phyloP scores from a whole-genome alignment of 2,888 invertebrate genomes.

The Monochamus alternatus region DNA sequence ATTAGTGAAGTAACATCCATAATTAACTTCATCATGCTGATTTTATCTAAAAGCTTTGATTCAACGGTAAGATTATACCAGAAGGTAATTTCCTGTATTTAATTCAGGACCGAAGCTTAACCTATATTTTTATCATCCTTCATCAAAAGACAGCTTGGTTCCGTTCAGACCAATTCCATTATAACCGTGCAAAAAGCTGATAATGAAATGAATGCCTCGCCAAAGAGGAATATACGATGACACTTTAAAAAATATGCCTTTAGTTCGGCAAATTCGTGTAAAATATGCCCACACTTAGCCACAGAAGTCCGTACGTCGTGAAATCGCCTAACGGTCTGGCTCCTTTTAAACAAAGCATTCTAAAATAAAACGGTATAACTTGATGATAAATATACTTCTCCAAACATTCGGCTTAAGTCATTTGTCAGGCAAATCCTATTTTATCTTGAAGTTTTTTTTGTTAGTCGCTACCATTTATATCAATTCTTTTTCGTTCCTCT shows the following conservation, averaged over 20 bases:
- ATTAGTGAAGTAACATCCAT: too few species aligned
- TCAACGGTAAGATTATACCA: too few species aligned
- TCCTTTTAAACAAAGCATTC: slow-evolving; percentile 41
- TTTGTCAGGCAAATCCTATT: slow-evolving; percentile 51
- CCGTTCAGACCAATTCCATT: too few species aligned
- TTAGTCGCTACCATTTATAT: slow-evolving; percentile 44
- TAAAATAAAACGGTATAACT: slow-evolving; percentile 45
- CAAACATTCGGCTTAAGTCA: slow-evolving; percentile 49
- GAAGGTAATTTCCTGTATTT: too few species aligned
- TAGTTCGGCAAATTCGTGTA: slow-evolving; percentile 27
- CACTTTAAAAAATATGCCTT: slow-evolving; percentile 32
- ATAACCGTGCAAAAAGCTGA: too few species aligned
- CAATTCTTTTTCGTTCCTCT: slow-evolving; percentile 23
- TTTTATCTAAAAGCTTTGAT: too few species aligned
- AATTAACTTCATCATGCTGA: too few species aligned
- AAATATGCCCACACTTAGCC: slow-evolving; percentile 33
- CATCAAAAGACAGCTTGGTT: too few species aligned
- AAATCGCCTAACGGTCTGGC: slow-evolving; percentile 23
- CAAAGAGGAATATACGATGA: slow-evolving; percentile 24
- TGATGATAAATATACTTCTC: slow-evolving; percentile 52
- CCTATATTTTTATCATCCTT: too few species aligned
- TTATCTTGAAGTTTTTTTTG: slow-evolving; percentile 44
- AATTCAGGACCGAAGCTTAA: too few species aligned
- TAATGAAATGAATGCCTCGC: slow-evolving; percentile 2
- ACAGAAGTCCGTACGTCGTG: slow-evolving; percentile 24